These are phyloP conservation scores for Illadopsis cleaveri DNA, from an alignment of 2,113 vertebrate species.

Conservation along the genomic window DNA sequence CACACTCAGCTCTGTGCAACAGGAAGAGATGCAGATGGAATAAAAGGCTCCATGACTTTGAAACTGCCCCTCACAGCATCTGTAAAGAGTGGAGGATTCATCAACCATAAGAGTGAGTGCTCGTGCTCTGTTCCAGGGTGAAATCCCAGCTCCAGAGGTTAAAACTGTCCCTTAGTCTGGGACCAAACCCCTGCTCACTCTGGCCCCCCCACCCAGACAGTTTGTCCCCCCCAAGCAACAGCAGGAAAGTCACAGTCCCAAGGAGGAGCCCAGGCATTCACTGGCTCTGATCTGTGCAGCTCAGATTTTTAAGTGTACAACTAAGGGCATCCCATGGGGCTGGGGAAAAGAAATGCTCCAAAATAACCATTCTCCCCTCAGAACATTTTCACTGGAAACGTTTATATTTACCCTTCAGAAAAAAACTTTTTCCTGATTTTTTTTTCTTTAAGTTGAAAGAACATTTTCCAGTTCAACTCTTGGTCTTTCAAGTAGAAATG, in stretches of 20 bases:
- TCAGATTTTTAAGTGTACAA: not conserved
- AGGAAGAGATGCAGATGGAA: not conserved
- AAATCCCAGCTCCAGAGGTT: not conserved
- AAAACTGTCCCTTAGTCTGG: not conserved
- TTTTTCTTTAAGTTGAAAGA: constrained; percentile 25
- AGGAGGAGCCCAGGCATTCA: not conserved
- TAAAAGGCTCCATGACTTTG: not conserved
- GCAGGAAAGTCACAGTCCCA: not conserved
- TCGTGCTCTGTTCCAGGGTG: rapidly evolving
- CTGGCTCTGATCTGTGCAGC: not conserved
- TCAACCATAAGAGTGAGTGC: rapidly evolving
- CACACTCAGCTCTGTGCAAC: not conserved
- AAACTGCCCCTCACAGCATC: not conserved
- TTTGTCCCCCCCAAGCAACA: not conserved
- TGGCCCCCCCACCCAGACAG: not conserved
- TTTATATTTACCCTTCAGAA: constrained; percentile 41
- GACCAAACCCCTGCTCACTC: not conserved
- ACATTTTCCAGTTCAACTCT: constrained; percentile 24
- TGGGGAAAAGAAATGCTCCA: not conserved
- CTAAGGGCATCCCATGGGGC: not conserved
- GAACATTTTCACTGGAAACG: not conserved
- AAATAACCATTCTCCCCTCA: not conserved
- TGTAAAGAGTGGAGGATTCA: not conserved
- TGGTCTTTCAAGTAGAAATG: constrained; percentile 39
- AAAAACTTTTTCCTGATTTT: constrained; percentile 6